These are phyloP conservation scores for Dolichallabes microphthalmus DNA, from an alignment of 2,113 vertebrate species.

Conservation along the genomic window DNA sequence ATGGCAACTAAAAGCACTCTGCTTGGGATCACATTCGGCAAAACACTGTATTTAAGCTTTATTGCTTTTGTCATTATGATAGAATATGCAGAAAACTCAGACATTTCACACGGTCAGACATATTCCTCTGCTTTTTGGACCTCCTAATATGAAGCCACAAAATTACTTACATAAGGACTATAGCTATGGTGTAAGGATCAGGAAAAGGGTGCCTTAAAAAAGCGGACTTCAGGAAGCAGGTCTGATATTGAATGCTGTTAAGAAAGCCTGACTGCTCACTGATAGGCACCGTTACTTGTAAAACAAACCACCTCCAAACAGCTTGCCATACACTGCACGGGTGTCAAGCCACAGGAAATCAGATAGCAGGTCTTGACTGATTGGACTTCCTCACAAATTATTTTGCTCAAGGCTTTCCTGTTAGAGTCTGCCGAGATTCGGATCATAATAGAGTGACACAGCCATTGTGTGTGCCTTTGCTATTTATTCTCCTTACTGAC, in stretches of 20 bases:
- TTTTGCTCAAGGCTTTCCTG: slow-evolving; percentile 43
- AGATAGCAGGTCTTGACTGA: slow-evolving; percentile 59
- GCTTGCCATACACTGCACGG: neutral
- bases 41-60: neutral
- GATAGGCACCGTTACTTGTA: slow-evolving; percentile 42
- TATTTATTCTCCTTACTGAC: slow-evolving; percentile 65
- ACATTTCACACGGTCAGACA: neutral
- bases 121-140: neutral
- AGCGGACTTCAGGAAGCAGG: neutral
- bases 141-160: neutral
- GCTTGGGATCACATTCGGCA: neutral
- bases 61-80: neutral
- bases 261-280: slow-evolving; percentile 36
- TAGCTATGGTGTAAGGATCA: neutral
- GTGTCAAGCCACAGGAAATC: slow-evolving; percentile 65
- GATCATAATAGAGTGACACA: slow-evolving; percentile 54
- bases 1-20: neutral
- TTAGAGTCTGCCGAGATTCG: slow-evolving; percentile 27
- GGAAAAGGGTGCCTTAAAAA: neutral
- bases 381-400: slow-evolving; percentile 63
- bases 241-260: slow-evolving; percentile 52
- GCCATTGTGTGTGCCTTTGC: slow-evolving; percentile 65
- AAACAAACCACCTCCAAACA: slow-evolving; percentile 11
- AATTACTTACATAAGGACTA: neutral
- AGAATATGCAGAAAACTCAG: neutral